Percentiles rank a stretch among this genome's conserved stretches.
phyloP scores from a whole-genome alignment of 2,113 vertebrate species.

The Meriones unguiculatus region DNA sequence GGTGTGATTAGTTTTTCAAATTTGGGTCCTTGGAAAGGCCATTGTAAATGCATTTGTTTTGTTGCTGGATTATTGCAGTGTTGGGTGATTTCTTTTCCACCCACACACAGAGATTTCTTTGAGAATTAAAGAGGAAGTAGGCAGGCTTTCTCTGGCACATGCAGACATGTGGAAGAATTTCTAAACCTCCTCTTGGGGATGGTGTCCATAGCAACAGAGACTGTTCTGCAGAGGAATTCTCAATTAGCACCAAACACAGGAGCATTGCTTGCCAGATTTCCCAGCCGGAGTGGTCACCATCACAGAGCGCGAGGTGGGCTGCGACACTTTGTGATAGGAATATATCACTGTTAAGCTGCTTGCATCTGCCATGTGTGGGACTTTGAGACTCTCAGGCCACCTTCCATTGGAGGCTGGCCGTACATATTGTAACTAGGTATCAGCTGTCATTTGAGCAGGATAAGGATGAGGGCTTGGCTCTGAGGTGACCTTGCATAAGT shows the following conservation, averaged over 20 bases:
- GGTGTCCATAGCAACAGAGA: constrained; percentile 78
- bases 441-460: fast-evolving
- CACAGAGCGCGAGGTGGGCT: not conserved
- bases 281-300: not conserved
- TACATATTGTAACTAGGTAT: fast-evolving
- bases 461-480: not conserved
- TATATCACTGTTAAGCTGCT: not conserved
- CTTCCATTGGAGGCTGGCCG: not conserved
- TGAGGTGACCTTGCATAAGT: not conserved
- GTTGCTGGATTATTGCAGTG: not conserved
- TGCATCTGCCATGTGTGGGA: not conserved
- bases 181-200: constrained; percentile 57
- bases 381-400: not conserved
- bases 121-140: constrained; percentile 32
- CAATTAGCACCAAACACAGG: constrained; percentile 48
- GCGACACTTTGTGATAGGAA: not conserved
- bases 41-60: not conserved
- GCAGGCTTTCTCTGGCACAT: constrained; percentile 31
- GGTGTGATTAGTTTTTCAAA: not conserved
- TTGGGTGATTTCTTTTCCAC: not conserved
- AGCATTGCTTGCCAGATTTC: not conserved
- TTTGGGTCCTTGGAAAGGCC: not conserved
- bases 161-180: constrained; percentile 47
- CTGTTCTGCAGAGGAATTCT: constrained; percentile 62
- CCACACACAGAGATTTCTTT: constrained; percentile 44